Conservation (phyloP, 2,113 vertebrate species). For the Fulmarus glacialis region DNA sequence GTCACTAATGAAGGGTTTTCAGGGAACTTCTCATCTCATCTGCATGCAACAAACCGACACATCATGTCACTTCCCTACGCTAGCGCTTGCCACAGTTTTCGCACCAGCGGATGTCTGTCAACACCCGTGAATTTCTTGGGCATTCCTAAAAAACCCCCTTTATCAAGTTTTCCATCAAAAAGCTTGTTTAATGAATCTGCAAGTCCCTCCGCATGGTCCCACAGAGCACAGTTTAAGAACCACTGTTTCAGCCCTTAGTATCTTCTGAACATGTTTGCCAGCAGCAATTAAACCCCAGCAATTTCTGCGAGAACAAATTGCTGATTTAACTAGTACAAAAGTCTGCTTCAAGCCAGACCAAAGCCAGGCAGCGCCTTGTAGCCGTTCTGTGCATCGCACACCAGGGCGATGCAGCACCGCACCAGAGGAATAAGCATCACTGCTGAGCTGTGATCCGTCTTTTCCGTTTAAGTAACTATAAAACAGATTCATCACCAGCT, state of each 20-base stretch:
- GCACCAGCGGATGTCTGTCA: neutral
- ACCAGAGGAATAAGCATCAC: neutral
- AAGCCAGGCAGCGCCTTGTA: neutral
- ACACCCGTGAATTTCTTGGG: neutral
- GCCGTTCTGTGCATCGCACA: neutral
- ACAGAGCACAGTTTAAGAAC: neutral
- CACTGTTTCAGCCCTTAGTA: neutral
- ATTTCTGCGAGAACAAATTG: neutral
- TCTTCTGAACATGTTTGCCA: accelerated
- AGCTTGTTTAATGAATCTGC: neutral
- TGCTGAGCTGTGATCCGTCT: neutral
- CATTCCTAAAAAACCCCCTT: slow-evolving; percentile 16
- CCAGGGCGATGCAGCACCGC: neutral
- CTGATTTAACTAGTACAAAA: neutral
- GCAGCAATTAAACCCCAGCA: neutral
- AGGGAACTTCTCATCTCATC: slow-evolving; percentile 5
- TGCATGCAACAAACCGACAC: neutral
- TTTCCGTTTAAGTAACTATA: neutral
- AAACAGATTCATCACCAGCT: neutral
- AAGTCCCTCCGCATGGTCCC: neutral
- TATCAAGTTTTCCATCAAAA: neutral
- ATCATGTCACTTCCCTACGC: neutral
- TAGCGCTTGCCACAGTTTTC: neutral
- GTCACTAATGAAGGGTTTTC: neutral
- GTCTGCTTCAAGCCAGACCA: neutral